These are phyloP conservation scores for Notodonta dromedarius DNA, from an alignment of 2,888 invertebrate genomes.

Conservation along the genomic window DNA sequence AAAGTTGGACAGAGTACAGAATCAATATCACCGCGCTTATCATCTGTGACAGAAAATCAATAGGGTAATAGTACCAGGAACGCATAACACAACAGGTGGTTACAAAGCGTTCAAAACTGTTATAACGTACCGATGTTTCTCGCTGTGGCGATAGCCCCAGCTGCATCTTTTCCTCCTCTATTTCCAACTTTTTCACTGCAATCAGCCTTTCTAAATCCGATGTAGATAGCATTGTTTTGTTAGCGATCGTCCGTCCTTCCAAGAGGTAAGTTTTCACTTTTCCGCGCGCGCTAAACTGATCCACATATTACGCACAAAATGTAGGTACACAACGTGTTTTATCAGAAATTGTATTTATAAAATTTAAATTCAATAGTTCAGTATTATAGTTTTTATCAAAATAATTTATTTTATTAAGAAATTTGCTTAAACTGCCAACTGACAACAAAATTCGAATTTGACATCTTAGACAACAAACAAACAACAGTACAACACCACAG, in stretches of 20 bases:
- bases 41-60: conserved; percentile 49
- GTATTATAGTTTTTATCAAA: too few species aligned
- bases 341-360: too few species aligned
- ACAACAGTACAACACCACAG: too few species aligned
- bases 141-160: conserved; percentile 54
- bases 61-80: conserved; percentile 34
- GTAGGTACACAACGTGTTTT: neutral
- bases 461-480: too few species aligned
- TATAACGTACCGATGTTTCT: conserved; percentile 22
- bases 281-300: conserved; percentile 49
- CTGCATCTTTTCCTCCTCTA: conserved; percentile 70
- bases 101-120: conserved; percentile 25
- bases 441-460: too few species aligned
- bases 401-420: too few species aligned
- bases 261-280: conserved; percentile 43
- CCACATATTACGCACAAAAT: neutral
- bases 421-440: too few species aligned
- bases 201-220: conserved; percentile 74
- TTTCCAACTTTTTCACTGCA: conserved; percentile 72
- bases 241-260: conserved; percentile 16
- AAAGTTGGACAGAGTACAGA: conserved; percentile 25
- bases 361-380: too few species aligned
- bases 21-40: conserved; percentile 39
- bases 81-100: conserved; percentile 50
- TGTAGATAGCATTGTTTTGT: conserved; percentile 69